Base-by-base conservation (phyloP, 2,888 invertebrate genomes). In the Brachynemurus nebulosus region DNA sequence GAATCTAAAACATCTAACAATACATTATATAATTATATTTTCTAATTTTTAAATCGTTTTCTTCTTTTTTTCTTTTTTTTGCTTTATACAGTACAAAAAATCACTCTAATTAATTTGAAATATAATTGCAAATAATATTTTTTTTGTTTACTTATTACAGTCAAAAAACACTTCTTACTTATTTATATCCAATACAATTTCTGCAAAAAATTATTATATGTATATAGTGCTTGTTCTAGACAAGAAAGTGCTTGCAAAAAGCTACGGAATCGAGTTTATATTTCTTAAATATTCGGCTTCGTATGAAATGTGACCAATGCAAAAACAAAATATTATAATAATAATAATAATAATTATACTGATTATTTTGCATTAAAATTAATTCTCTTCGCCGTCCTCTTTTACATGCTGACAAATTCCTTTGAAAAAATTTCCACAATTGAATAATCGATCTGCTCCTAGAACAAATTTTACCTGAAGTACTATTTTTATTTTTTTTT, bases 331-430 rank as follows among this genome's bases (percentile, higher is more conserved):
- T 12, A 27, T 4, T n/a, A 11, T 11, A n/a, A 30, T 30, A 11
- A 30, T 30, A 12, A 4, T 30, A 12, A 30, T 30, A 4, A 30
- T 30, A 6, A 30, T 30, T 30, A 4, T 4, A 9, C 14, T 30
- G n/a, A 9, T 30, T 8, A 30, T 30, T 12, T 12, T 30, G 30
- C n/a, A 21, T 38, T 12, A 16, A 14, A 16, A 19, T 42, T 42
- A 42, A 34, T 42, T 42, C 14, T 42, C 42, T 11, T 42, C 42
- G 34, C 42, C 42, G 21, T 42, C 42, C 16, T 42, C 42, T 42
- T 42, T 42, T 14, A 42, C 34, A 34, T 42, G 42, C 20, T 42
- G 42, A 42, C 42, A 42, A n/a, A 42, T 42, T 19, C 42, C 42
- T 20, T 42, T 42, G 42, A 42, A 42, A 34, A 42, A 42, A 18